Conservation (phyloP, 2,888 invertebrate genomes). For the Troides helena region DNA sequence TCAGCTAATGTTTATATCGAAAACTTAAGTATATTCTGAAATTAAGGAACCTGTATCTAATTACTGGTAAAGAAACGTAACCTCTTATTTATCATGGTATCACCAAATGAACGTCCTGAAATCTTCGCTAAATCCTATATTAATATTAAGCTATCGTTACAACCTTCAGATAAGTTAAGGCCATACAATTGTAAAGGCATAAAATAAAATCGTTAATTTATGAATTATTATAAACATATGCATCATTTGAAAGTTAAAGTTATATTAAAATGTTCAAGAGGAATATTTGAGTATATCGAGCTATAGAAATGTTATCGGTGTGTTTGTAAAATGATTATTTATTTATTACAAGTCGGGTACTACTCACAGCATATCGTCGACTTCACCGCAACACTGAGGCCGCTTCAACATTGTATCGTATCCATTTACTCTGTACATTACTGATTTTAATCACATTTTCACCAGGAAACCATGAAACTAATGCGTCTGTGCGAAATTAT, state of each 20-base stretch:
- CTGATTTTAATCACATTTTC: constrained; percentile 13
- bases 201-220: too few species aligned
- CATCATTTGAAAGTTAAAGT: too few species aligned
- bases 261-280: background rate
- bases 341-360: background rate
- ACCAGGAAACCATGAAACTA: constrained; percentile 8
- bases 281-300: background rate
- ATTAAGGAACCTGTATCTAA: too few species aligned
- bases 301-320: background rate
- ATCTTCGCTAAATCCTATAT: background rate
- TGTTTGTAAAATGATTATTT: background rate
- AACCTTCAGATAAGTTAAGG: background rate
- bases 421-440: constrained; percentile 10
- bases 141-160: background rate
- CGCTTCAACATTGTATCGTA: constrained; percentile 9
- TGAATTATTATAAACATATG: too few species aligned
- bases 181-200: too few species aligned
- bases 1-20: too few species aligned
- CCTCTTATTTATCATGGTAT: too few species aligned
- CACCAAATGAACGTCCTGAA: too few species aligned
- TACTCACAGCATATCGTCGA: background rate
- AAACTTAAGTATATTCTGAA: too few species aligned
- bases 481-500: constrained; percentile 8
- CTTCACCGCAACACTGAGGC: constrained; percentile 1
- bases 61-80: too few species aligned